Evolutionary conservation across 2,113 vertebrate species (phyloP).

Genomic region (Tonatia bakeri): DNA sequence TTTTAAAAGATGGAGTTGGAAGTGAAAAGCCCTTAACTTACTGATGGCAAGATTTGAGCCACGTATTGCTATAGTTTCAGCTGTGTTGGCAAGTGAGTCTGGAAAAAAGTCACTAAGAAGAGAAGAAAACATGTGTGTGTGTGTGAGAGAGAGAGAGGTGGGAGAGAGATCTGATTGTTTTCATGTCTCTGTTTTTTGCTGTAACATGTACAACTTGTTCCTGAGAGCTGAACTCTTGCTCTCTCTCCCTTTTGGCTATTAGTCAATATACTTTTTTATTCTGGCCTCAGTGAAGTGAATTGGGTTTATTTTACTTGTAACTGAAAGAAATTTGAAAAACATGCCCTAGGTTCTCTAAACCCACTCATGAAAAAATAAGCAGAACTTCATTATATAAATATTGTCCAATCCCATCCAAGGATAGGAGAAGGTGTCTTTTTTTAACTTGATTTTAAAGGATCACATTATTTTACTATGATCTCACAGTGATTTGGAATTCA

Average conservation of each 20-base stretch:
- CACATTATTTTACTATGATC: not conserved
- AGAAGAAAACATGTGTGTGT: not conserved
- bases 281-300: not conserved
- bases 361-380: constrained; percentile 14
- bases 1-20: not conserved
- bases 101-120: not conserved
- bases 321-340: not conserved
- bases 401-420: not conserved
- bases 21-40: not conserved
- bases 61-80: not conserved
- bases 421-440: not conserved
- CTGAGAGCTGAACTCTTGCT: constrained; percentile 20
- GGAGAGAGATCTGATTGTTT: not conserved
- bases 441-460: not conserved
- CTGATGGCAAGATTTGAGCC: not conserved
- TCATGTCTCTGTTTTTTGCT: not conserved
- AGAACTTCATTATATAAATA: constrained; percentile 10
- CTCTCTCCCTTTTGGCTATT: not conserved
- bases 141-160: not conserved
- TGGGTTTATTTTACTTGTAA: constrained; percentile 23
- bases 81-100: not conserved
- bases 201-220: not conserved
- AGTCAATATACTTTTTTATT: constrained; percentile 2
- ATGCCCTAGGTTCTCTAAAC: not conserved
- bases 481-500: not conserved